Evolutionary conservation across 2,113 vertebrate species (phyloP), one percentile per base, ranked within the genome.

Genomic region (Brachypteracias leptosomus): DNA sequence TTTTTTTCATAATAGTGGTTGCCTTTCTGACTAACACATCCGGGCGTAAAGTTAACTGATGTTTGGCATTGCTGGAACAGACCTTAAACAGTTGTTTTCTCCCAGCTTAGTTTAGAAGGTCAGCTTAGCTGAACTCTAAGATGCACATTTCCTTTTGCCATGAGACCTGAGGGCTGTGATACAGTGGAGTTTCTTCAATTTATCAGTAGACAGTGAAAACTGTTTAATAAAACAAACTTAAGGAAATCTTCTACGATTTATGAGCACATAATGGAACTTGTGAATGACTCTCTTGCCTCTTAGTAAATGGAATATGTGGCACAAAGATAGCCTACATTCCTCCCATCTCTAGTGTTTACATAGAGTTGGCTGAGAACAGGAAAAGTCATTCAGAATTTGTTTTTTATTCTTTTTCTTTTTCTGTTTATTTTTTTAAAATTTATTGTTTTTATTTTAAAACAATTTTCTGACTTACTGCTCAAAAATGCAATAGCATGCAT

Each of bases 221-320:
- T 78, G 59, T 90, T 93, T 93, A 80, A 78, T 80, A 63, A 94
- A 73, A 94, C 28, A 86, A 89, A 61, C 83, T 44, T 85, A 90
- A 86, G 57, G 76, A 84, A 68, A n/a, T 84, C 6, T 13, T 62
- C 79, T 75, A 16, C 12, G 2, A 65, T 81, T 90, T 92, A 92
- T 75, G 58, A 87, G 38, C 65, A 24, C 25, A 71, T 90, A 71
- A 93, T 87, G 93, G 73, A 95, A 95, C 52, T 62, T 94, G 58
- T 90, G 76, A 96, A 94, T 85, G 17, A 54, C 31, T 83, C 10
- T 91, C 24, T 86, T 86, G 36, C 65, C 24, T 57, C 47, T 94
- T 68, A 68, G 65, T 72, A 75, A 90, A 93, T 72, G 65, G 96
- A 96, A 90, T 78, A 75, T 68, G 84, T 68, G 62, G 54, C 77